phyloP scores from a whole-genome alignment of 2,888 invertebrate genomes.

The Pollenia amentaria region DNA sequence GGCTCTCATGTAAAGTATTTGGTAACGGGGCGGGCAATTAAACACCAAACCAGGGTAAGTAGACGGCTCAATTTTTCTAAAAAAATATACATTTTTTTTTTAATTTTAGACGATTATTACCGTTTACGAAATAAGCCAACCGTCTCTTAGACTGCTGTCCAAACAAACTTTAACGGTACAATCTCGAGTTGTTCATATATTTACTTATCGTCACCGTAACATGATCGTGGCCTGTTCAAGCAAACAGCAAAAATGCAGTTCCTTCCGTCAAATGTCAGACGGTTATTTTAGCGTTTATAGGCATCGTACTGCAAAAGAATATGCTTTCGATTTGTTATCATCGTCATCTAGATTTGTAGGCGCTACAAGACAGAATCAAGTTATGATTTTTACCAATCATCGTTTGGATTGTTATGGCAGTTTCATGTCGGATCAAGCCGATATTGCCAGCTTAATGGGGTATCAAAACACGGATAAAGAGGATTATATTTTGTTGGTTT shows the following conservation, averaged over 20 bases:
- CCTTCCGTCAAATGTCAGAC: conserved; percentile 79
- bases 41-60: conserved; percentile 77
- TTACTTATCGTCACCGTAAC: conserved; percentile 78
- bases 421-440: conserved; percentile 75
- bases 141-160: conserved; percentile 75
- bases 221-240: conserved; percentile 79
- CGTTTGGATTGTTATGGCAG: conserved; percentile 81
- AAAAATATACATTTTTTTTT: too few relatives aligned
- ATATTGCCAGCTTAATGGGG: conserved; percentile 76
- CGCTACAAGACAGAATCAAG: conserved; percentile 77
- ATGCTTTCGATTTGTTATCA: conserved; percentile 78
- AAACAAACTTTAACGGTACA: conserved; percentile 79
- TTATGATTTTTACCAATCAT: conserved; percentile 79
- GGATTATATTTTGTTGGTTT: conserved; percentile 78
- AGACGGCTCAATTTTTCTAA: too few relatives aligned
- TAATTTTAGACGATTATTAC: conserved; percentile 78
- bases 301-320: conserved; percentile 76
- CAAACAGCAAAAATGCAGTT: conserved; percentile 75
- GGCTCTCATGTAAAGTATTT: conserved; percentile 78
- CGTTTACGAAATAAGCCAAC: conserved; percentile 77
- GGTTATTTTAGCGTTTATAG: conserved; percentile 79
- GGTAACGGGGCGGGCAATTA: conserved; percentile 77
- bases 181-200: conserved; percentile 76
- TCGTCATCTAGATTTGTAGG: conserved; percentile 78
- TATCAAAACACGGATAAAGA: conserved; percentile 78